A percentile compares a stretch with the other conserved stretches of the same genome.
phyloP scores from a whole-genome alignment of 2,888 invertebrate genomes.

The Andrena marginata region DNA sequence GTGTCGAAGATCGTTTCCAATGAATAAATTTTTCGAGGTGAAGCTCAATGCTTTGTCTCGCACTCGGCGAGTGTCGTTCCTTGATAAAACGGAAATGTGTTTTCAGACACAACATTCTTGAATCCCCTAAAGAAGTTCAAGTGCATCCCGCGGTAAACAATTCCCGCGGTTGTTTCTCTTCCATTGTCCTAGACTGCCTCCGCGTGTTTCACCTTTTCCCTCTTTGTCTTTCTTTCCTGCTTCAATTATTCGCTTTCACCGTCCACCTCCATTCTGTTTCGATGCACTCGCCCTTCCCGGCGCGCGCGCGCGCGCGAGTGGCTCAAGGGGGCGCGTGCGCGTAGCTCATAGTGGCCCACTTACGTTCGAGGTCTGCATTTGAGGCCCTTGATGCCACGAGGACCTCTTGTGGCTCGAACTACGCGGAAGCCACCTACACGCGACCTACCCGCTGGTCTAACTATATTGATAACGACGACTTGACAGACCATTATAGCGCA shows the following conservation, averaged over 20 bases:
- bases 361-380: conserved; percentile 60
- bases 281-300: conserved; percentile 35
- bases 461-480: conserved; percentile 49
- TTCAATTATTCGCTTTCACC: conserved; percentile 50
- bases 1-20: not conserved
- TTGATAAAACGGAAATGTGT: conserved; percentile 13
- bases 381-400: conserved; percentile 63
- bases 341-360: conserved; percentile 53
- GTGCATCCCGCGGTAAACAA: conserved; percentile 37
- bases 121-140: conserved; percentile 33
- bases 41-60: not conserved
- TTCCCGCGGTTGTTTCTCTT: not conserved
- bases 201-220: not conserved
- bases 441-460: conserved; percentile 22
- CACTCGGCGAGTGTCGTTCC: conserved; percentile 1
- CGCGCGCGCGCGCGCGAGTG: conserved; percentile 38
- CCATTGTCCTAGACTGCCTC: conserved; percentile 24
- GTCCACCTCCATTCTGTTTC: conserved; percentile 16
- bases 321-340: conserved; percentile 32
- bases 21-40: not conserved
- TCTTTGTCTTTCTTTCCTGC: conserved; percentile 10
- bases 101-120: conserved; percentile 35
- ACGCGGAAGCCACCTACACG: conserved; percentile 36
- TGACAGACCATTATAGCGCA: conserved; percentile 26
- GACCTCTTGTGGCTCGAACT: conserved; percentile 55